Evolutionary conservation across 2,797 vertebrate species (phyloP).

Genomic region (Tenualosa ilisha): DNA sequence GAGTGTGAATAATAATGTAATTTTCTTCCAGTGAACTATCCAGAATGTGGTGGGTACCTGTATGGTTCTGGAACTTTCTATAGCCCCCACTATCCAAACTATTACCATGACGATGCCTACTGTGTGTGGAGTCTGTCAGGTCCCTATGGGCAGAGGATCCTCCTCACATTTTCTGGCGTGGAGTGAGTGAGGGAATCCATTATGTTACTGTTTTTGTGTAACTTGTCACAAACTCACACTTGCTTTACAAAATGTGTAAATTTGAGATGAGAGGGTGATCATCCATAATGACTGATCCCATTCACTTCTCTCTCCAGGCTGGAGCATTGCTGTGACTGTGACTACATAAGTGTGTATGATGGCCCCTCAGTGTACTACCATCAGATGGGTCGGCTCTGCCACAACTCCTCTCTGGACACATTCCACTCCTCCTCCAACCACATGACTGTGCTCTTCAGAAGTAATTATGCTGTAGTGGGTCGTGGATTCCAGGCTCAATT

Average conservation of each 20-base stretch:
- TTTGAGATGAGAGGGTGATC: too few relatives aligned
- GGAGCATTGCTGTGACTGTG: slow-evolving; percentile 77
- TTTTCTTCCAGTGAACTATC: not conserved
- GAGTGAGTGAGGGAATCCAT: slow-evolving; percentile 66
- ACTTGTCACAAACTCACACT: not conserved
- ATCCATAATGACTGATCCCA: too few relatives aligned
- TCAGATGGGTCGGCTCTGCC: slow-evolving; percentile 69
- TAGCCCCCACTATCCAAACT: slow-evolving; percentile 72
- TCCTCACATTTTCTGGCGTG: slow-evolving; percentile 69
- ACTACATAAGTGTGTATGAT: slow-evolving; percentile 75
- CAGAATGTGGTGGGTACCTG: slow-evolving; percentile 70
- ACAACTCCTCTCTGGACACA: slow-evolving; percentile 44
- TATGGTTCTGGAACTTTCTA: slow-evolving; percentile 71
- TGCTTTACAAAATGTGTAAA: not conserved
- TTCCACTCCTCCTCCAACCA: slow-evolving; percentile 77
- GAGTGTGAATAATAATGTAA: too few relatives aligned
- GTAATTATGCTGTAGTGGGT: slow-evolving; percentile 65
- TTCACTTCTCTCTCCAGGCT: slow-evolving; percentile 58
- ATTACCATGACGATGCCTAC: slow-evolving; percentile 70
- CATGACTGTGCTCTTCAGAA: slow-evolving; percentile 78
- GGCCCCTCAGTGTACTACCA: slow-evolving; percentile 61
- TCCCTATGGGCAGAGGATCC: slow-evolving; percentile 63
- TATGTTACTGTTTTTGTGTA: too few relatives aligned
- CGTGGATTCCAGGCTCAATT: slow-evolving; percentile 76
- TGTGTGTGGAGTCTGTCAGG: slow-evolving; percentile 77